These are phyloP conservation scores for Physella acuta DNA, from an alignment of 1,140 invertebrate genomes.

Conservation along the genomic window DNA sequence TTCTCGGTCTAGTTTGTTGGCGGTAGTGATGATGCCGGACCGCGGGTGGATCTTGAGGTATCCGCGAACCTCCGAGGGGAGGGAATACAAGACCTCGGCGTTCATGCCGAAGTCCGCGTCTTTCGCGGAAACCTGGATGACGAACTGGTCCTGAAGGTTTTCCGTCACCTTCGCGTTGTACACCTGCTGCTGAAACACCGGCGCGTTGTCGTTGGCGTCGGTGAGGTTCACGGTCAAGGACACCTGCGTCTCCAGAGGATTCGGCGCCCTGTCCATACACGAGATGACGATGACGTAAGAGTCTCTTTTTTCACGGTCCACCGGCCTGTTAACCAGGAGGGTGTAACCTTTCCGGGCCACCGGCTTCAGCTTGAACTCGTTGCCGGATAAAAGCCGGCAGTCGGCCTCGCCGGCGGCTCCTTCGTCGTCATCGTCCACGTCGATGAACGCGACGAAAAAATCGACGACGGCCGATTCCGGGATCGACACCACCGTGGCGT, in stretches of 20 bases:
- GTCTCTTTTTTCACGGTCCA: constrained; percentile 79
- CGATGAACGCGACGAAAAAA: constrained; percentile 44
- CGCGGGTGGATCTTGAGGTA: constrained; percentile 32
- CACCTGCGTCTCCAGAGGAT: constrained; percentile 62
- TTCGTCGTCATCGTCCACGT: constrained; percentile 44
- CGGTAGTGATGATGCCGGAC: constrained; percentile 35
- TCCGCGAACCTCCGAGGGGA: constrained; percentile 9
- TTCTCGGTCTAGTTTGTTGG: constrained; percentile 37
- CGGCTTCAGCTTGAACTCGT: constrained; percentile 32
- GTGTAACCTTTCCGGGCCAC: constrained; percentile 37
- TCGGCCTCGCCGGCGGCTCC: constrained; percentile 40
- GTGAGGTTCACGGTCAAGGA: constrained; percentile 77
- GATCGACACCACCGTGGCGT: constrained; percentile 65
- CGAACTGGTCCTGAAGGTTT: constrained; percentile 30
- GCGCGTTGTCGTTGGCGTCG: constrained; percentile 39
- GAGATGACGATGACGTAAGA: constrained; percentile 77
- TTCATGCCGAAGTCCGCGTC: constrained; percentile 81
- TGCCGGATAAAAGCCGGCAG: constrained; percentile 32
- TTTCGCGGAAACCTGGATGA: constrained; percentile 71
- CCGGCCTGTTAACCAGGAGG: constrained; percentile 33
- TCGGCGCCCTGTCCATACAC: constrained; percentile 35
- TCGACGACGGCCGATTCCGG: constrained; percentile 37
- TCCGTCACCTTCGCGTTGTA: constrained; percentile 62
- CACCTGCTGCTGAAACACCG: constrained; percentile 64
- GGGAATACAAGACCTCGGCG: constrained; percentile 30